Evolutionary conservation across 2,113 vertebrate species (phyloP).

Genomic region (Brachypteracias leptosomus): DNA sequence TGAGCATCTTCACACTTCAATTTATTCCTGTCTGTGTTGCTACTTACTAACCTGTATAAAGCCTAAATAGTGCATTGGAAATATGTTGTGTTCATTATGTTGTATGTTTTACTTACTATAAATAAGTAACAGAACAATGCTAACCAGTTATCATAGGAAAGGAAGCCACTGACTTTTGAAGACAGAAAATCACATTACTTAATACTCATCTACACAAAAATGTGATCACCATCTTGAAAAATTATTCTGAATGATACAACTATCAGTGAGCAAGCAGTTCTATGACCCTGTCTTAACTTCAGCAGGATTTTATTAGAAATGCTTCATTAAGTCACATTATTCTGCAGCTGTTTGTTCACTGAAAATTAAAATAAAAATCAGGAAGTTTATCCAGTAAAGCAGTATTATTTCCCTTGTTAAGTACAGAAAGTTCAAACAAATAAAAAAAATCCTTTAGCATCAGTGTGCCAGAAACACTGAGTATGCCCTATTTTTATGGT

Average conservation of each 20-base stretch:
- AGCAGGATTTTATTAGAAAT: slow-evolving; percentile 70
- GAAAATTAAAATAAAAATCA: slow-evolving; percentile 68
- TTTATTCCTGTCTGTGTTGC: background rate
- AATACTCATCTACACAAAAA: slow-evolving; percentile 2
- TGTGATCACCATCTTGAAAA: slow-evolving; percentile 50
- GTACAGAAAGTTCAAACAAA: slow-evolving; percentile 49
- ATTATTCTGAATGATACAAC: slow-evolving; percentile 34
- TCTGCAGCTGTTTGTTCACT: slow-evolving; percentile 71
- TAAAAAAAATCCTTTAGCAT: background rate
- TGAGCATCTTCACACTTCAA: background rate
- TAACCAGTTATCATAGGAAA: background rate
- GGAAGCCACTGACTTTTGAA: slow-evolving; percentile 4
- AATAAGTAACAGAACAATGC: background rate
- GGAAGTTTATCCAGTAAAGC: slow-evolving; percentile 51
- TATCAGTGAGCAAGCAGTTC: slow-evolving; percentile 40
- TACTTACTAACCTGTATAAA: background rate
- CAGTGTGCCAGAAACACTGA: background rate
- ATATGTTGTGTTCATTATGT: background rate
- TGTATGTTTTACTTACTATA: background rate
- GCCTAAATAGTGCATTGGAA: background rate
- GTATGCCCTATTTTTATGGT: slow-evolving; percentile 46
- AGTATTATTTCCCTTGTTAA: slow-evolving; percentile 59
- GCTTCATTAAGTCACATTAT: slow-evolving; percentile 70
- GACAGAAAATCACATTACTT: background rate
- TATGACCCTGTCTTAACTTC: slow-evolving; percentile 50